These are phyloP conservation scores for Battus philenor DNA, from an alignment of 1,140 invertebrate genomes.

Conservation along the genomic window DNA sequence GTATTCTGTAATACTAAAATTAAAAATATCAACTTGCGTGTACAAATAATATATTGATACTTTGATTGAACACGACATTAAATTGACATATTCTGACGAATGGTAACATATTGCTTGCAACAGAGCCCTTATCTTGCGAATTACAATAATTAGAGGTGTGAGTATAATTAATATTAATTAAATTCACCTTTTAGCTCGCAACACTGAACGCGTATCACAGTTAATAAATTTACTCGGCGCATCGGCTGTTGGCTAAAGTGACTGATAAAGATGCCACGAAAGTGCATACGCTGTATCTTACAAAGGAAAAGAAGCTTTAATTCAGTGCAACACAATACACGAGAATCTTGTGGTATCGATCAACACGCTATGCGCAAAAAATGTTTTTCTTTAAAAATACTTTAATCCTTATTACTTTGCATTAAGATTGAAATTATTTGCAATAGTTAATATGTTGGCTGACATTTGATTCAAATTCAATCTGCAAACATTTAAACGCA, in stretches of 20 bases:
- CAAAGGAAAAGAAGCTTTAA: slow-evolving; percentile 27
- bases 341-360: no score
- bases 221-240: slow-evolving; percentile 70
- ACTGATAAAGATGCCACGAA: slow-evolving; percentile 56
- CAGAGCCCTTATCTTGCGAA: slow-evolving; percentile 53
- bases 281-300: slow-evolving; percentile 22
- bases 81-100: slow-evolving; percentile 14
- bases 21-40: slow-evolving; percentile 2
- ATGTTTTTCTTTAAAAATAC: no score
- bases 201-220: slow-evolving; percentile 71
- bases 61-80: slow-evolving; percentile 14
- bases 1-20: slow-evolving; percentile 1
- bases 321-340: not conserved
- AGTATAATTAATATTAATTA: slow-evolving; percentile 74
- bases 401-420: slow-evolving; percentile 12
- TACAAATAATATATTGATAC: not conserved
- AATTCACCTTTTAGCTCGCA: slow-evolving; percentile 69
- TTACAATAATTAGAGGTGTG: slow-evolving; percentile 74
- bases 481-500: slow-evolving; percentile 6
- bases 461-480: slow-evolving; percentile 8
- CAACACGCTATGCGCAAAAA: no score
- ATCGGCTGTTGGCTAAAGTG: slow-evolving; percentile 45
- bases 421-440: slow-evolving; percentile 6
- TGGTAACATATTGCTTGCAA: slow-evolving; percentile 14
- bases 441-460: not conserved